Evolutionary conservation across 2,113 vertebrate genomes (phyloP).

Genomic region (Protobothrops flavoviridis): DNA sequence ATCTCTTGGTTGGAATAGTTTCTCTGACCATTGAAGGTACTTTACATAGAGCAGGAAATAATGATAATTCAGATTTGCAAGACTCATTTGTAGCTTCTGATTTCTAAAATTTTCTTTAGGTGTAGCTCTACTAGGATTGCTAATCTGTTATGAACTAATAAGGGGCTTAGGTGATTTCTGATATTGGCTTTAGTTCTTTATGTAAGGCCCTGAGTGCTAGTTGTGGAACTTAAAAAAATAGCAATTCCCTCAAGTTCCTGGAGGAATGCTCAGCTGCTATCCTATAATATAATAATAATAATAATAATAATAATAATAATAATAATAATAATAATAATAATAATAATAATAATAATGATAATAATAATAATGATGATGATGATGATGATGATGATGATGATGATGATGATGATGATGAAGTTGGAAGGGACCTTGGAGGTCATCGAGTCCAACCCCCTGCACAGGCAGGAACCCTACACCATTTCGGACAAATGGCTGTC

Average conservation of each 20-base stretch:
- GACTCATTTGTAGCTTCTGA: neutral
- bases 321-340: no score
- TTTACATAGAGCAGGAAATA: neutral
- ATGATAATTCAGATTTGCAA: neutral
- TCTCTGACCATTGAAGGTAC: neutral
- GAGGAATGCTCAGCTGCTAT: neutral
- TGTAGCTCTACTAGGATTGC: neutral
- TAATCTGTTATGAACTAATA: neutral
- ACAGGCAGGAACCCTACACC: no score
- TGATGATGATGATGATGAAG: no score
- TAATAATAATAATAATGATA: no score
- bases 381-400: no score
- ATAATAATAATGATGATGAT: no score
- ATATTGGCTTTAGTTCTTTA: neutral
- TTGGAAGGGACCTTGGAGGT: no score
- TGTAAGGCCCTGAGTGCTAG: neutral
- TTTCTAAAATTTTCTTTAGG: neutral
- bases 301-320: no score
- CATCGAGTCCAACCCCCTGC: no score
- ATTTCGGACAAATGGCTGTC: no score
- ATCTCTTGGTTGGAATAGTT: neutral
- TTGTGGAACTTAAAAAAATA: neutral
- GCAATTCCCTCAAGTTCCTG: neutral
- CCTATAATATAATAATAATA: neutral
- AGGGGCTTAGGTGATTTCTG: neutral